Evolutionary conservation across 2,797 vertebrate species (phyloP).

Genomic region (Linurgus olivaceus): DNA sequence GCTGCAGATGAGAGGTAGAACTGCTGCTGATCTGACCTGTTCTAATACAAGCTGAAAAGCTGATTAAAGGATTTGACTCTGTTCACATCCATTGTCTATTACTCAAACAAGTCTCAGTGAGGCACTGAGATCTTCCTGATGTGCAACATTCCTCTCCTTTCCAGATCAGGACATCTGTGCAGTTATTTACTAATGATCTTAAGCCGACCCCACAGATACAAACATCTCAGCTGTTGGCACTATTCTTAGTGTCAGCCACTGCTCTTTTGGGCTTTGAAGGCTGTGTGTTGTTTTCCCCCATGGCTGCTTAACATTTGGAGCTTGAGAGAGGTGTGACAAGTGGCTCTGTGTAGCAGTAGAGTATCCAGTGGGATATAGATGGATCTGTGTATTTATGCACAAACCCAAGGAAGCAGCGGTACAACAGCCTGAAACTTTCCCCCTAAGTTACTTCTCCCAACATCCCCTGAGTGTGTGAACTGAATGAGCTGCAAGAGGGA

Average conservation of each 20-base stretch:
- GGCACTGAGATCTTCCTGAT: not conserved
- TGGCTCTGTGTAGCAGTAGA: not conserved
- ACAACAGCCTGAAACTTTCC: not conserved
- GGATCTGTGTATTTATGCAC: not conserved
- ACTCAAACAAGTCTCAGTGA: not conserved
- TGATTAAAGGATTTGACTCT: not conserved
- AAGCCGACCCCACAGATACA: not conserved
- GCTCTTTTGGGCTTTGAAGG: slow-evolving; percentile 12
- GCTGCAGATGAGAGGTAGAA: not conserved
- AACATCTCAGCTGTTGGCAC: not conserved
- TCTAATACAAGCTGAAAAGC: not conserved
- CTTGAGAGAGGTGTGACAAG: not conserved
- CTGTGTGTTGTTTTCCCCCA: not conserved
- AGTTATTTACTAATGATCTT: not conserved
- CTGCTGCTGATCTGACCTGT: not conserved
- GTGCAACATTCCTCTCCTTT: not conserved
- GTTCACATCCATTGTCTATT: not conserved
- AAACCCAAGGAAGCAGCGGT: not conserved
- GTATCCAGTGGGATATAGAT: not conserved
- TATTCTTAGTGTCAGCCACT: not conserved
- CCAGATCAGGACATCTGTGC: not conserved
- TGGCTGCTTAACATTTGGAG: not conserved
- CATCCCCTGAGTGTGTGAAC: not conserved
- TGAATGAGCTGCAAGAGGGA: not conserved
- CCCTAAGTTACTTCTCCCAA: not conserved